Evolutionary conservation across 2,797 vertebrate species (phyloP).

Genomic region (Crocidura indochinensis): DNA sequence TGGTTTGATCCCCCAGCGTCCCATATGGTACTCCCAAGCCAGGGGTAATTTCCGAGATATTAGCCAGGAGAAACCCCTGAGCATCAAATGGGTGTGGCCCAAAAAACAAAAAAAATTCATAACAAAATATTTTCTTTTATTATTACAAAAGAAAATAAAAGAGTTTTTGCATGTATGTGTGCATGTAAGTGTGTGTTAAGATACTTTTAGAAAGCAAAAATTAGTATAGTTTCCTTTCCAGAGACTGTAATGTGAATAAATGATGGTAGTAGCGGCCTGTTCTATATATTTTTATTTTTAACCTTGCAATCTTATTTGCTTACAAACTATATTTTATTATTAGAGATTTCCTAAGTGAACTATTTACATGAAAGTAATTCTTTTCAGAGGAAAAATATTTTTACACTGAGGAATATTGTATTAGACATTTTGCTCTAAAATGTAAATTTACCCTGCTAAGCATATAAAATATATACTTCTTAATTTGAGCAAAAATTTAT

Average conservation of each 20-base stretch:
- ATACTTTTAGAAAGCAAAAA: no score
- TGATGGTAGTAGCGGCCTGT: background rate
- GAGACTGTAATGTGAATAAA: background rate
- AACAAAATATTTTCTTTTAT: no score
- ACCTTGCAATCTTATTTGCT: background rate
- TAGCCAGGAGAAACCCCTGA: no score
- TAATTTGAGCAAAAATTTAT: background rate
- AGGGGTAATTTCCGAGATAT: no score
- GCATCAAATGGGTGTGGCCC: no score
- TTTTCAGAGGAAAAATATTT: background rate
- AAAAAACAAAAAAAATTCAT: no score
- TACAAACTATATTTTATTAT: slow-evolving; percentile 1
- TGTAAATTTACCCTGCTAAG: background rate
- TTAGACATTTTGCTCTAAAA: background rate
- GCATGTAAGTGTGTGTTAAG: no score
- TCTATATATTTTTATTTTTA: background rate
- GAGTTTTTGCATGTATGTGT: background rate
- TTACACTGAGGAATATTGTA: background rate
- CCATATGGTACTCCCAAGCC: no score
- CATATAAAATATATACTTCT: background rate
- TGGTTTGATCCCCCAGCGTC: no score
- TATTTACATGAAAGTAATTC: background rate
- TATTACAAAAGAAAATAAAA: no score
- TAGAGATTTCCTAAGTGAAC: background rate
- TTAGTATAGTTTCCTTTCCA: background rate